Evolutionary conservation across 2,888 invertebrate species (phyloP).

Genomic region (Caenorhabditis sp.): DNA sequence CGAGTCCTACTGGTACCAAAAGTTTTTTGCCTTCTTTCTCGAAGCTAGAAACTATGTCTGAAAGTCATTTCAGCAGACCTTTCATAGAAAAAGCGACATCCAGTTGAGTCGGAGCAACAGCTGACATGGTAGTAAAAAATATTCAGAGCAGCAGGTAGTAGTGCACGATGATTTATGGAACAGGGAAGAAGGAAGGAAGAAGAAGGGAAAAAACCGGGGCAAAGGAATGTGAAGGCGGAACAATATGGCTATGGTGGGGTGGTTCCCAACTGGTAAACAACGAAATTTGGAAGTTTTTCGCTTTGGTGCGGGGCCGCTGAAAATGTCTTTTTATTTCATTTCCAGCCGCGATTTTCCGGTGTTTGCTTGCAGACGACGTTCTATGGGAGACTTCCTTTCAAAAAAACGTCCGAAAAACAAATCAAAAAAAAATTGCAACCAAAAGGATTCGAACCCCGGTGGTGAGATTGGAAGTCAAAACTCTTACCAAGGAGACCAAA

Average conservation of each 20-base stretch:
- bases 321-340: slow-evolving; percentile 14
- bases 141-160: not conserved
- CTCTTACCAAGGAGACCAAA: not conserved
- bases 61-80: not conserved
- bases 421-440: not conserved
- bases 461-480: not conserved
- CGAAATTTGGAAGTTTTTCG: slow-evolving; percentile 20
- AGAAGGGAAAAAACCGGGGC: not conserved
- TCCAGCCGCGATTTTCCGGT: not conserved
- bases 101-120: not conserved
- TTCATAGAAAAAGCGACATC: not conserved
- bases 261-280: slow-evolving; percentile 1
- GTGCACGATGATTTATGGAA: slow-evolving; percentile 16
- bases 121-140: not conserved
- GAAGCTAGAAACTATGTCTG: not conserved
- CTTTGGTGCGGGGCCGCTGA: not conserved
- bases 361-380: not conserved
- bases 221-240: not conserved
- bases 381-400: not conserved
- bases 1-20: not conserved
- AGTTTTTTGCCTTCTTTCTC: not conserved
- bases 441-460: not conserved
- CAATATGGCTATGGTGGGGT: not conserved
- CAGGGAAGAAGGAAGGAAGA: not conserved
- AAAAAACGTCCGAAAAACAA: not conserved